A percentile compares a stretch with the other conserved stretches of the same genome.
These are phyloP conservation scores for Diachasmimorpha longicaudata DNA, from an alignment of 1,140 invertebrate species.

Conservation along the genomic window DNA sequence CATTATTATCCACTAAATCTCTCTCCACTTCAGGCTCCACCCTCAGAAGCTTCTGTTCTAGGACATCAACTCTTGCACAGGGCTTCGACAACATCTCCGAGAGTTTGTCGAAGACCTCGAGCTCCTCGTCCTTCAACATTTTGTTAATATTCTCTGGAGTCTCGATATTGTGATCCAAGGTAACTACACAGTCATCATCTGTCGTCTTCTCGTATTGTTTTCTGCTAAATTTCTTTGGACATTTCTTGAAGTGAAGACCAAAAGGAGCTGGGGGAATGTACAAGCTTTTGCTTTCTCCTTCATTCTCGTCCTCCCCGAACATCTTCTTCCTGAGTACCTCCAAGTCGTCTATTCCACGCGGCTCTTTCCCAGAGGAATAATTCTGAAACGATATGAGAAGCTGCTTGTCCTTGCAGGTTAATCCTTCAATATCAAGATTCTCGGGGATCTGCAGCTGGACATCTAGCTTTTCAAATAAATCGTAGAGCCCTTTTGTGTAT, in stretches of 20 bases:
- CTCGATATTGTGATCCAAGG: conserved; percentile 14
- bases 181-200: background rate
- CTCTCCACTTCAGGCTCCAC: background rate
- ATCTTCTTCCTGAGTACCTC: conserved; percentile 29
- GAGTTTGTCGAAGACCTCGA: background rate
- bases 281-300: background rate
- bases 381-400: conserved; percentile 39
- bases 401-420: conserved; percentile 42
- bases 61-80: background rate
- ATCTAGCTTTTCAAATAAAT: conserved; percentile 39
- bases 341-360: background rate
- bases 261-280: conserved; percentile 49
- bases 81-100: background rate
- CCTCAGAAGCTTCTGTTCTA: background rate
- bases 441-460: conserved; percentile 39
- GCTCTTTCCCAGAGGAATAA: conserved; percentile 13
- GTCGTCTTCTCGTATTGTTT: background rate
- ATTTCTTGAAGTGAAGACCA: background rate
- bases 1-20: background rate
- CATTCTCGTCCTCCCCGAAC: conserved; percentile 37
- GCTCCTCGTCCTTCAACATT: background rate
- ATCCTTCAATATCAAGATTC: conserved; percentile 23
- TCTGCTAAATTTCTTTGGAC: background rate
- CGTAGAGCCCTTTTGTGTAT: conserved; percentile 37
- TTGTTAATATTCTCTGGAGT: conserved; percentile 24